These are phyloP conservation scores for Archocentrus centrarchus DNA, from an alignment of 2,113 vertebrate species.

Conservation along the genomic window DNA sequence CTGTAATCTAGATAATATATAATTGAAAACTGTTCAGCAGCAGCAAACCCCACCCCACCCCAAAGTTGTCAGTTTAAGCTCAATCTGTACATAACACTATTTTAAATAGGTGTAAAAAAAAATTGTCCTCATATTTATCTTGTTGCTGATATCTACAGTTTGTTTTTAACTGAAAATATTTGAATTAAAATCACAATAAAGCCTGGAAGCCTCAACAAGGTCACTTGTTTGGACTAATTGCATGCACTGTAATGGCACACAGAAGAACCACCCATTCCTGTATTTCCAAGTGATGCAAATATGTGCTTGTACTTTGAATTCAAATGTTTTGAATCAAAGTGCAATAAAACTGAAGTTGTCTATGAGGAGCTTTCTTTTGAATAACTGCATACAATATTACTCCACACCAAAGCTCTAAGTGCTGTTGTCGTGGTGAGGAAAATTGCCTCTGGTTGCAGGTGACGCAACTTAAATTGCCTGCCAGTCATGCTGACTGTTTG, in stretches of 20 bases:
- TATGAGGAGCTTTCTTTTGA: background rate
- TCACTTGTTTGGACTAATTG: conserved; percentile 58
- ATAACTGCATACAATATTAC: background rate
- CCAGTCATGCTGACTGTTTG: background rate
- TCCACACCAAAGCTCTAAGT: background rate
- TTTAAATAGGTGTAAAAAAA: conserved; percentile 77
- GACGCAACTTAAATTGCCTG: background rate
- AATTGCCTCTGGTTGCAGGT: background rate
- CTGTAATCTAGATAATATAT: conserved; percentile 44
- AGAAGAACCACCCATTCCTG: background rate
- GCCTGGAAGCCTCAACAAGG: conserved; percentile 69
- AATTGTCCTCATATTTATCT: conserved; percentile 79
- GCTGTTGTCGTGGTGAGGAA: background rate
- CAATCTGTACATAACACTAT: conserved; percentile 75
- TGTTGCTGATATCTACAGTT: conserved; percentile 74
- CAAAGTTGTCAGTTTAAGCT: conserved; percentile 33
- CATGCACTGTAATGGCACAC: background rate
- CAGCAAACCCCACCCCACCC: background rate
- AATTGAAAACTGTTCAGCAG: conserved; percentile 8
- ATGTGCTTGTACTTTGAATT: background rate
- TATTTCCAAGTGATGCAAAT: background rate
- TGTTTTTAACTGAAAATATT: conserved; percentile 77
- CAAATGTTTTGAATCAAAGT: background rate
- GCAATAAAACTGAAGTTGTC: background rate
- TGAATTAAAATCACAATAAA: conserved; percentile 80